These are phyloP conservation scores for Cyclargus thomasi DNA, from an alignment of 1,140 invertebrate genomes.

Conservation along the genomic window DNA sequence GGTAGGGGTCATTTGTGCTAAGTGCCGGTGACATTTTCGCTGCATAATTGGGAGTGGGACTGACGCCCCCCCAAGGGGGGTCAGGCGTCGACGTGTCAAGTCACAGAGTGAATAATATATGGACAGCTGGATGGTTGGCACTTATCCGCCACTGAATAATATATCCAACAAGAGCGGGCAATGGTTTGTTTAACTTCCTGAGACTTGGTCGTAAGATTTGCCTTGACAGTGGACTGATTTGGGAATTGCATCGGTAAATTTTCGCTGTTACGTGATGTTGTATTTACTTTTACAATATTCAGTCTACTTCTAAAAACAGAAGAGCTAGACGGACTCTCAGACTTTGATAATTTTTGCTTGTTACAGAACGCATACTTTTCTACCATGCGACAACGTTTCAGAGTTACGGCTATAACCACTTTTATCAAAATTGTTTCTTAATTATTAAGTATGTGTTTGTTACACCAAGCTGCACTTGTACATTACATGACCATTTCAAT, in stretches of 20 bases:
- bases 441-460: no score
- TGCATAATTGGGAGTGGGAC: slow-evolving; percentile 66
- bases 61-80: slow-evolving; percentile 41
- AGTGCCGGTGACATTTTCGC: slow-evolving; percentile 66
- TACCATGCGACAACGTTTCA: no score
- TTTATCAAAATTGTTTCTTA: no score
- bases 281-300: no score
- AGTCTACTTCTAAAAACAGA: no score
- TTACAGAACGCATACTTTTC: no score
- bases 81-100: slow-evolving; percentile 67
- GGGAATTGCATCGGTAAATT: not conserved
- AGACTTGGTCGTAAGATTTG: slow-evolving; percentile 15
- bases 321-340: no score
- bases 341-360: no score
- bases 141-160: slow-evolving; percentile 66
- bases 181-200: slow-evolving; percentile 43
- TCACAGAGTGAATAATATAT: slow-evolving; percentile 64
- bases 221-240: slow-evolving; percentile 24
- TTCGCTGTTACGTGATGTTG: no score
- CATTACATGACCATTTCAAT: no score
- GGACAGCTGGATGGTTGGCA: slow-evolving; percentile 59
- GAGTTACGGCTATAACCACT: no score
- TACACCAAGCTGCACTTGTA: no score
- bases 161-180: slow-evolving; percentile 42
- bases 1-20: slow-evolving; percentile 65